Conservation (phyloP, 2,113 vertebrate genomes). For the Lonchura striata region DNA sequence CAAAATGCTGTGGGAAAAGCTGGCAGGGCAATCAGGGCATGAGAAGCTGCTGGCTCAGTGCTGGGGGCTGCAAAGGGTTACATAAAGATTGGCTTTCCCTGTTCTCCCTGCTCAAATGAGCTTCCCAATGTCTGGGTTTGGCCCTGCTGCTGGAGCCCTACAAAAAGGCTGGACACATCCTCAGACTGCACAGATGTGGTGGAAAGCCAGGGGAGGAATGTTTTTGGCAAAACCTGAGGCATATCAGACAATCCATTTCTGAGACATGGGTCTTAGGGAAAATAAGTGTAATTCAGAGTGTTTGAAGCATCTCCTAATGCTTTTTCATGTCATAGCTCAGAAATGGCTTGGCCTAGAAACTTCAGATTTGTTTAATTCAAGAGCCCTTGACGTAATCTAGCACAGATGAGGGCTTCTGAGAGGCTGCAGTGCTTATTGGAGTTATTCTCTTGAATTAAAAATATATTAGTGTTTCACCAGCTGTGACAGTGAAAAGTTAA, state of each 20-base stretch:
- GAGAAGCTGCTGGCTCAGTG: background rate
- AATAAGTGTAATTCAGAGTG: slow-evolving; percentile 53
- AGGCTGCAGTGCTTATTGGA: slow-evolving; percentile 54
- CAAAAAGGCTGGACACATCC: background rate
- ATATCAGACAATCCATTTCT: slow-evolving; percentile 22
- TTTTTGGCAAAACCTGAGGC: slow-evolving; percentile 8
- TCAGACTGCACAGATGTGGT: background rate
- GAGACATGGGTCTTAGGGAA: slow-evolving; percentile 51
- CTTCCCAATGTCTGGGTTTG: background rate
- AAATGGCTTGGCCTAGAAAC: slow-evolving; percentile 73
- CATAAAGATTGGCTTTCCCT: background rate
- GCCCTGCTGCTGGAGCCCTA: background rate
- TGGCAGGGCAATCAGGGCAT: background rate
- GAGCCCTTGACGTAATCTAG: slow-evolving; percentile 67
- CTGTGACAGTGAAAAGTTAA: slow-evolving; percentile 28
- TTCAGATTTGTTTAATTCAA: slow-evolving; percentile 75
- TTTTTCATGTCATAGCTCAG: slow-evolving; percentile 62
- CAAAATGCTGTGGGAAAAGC: background rate
- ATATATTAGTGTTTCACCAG: slow-evolving; percentile 42
- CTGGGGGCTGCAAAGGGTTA: background rate
- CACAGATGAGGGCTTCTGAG: slow-evolving; percentile 59
- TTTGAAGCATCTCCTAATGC: slow-evolving; percentile 69
- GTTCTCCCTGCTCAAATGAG: background rate
- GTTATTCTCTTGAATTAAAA: slow-evolving; percentile 60
- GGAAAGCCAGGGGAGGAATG: background rate